Base-by-base conservation (phyloP, 2,113 vertebrate genomes). In the Etia nguti region DNA sequence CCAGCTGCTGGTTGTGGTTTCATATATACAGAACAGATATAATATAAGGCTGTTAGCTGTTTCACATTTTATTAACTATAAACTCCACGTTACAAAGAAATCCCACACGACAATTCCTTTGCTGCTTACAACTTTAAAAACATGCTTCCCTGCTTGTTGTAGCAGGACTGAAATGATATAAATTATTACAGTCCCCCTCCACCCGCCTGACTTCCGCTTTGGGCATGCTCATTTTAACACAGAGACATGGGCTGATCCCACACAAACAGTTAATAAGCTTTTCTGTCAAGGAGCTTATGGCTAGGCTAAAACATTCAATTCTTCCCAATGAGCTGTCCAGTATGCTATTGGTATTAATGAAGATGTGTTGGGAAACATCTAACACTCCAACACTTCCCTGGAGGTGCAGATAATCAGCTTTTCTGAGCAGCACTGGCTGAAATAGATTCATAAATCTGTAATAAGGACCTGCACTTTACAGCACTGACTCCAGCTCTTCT, bases 361-460 rank as follows among this genome's bases (percentile, higher is more conserved):
- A 92, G 89, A 91, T 80, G 70, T 83, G 84, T 86, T 36, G 54
- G 83, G 56, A 88, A 92, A 86, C 73, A 88, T 86, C 60, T 55
- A 84, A 85, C 60, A 24, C 31, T 36, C 57, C 52, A 62, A 90
- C 86, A 55, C 80, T 24, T 85, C 86, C 90, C 81, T 18, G 36
- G 83, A 91, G 90, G 81, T 82, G 86, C 70, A 87, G 87, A 93
- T 92, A 84, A 94, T 95, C 90, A 88, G 88, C 86, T 94, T 92
- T 91, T 90, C 88, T 89, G 84, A 91, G 83, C 90, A 77, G 90
- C 87, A 87, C 68, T 80, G 94, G 82, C 82, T 84, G 89, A 86
- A 93, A 94, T 70, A 65, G 89, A 34, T 87, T 93, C 92, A 94
- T 93, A 91, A 93, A 93, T 93, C 89, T 84, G 60, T 88, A 90